Base-by-base conservation (phyloP, 1,140 invertebrate species). In the Subanguina moxae region DNA sequence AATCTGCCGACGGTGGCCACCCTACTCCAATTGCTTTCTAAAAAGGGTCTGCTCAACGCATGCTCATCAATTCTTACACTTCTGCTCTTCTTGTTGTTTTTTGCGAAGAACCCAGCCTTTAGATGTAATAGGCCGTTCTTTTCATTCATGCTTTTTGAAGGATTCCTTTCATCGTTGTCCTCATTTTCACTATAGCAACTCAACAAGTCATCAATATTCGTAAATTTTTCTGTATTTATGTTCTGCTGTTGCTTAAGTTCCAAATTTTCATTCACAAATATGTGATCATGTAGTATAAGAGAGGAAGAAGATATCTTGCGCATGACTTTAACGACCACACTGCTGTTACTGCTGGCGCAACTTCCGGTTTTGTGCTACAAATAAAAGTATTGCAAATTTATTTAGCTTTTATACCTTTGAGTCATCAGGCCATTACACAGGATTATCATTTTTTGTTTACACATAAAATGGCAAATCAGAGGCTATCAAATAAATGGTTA, bases 11-110 rank as follows among this genome's bases (percentile, higher is more conserved):
- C 58, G 19, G 32, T 30, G n/a, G 21, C 70, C 17, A 71, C 57
- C 23, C 70, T 42, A n/a, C 17, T 64, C 70, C 70, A 71, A 38
- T 71, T 71, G 0, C 17, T 56, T 45, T 57, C 70, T 30, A 71
- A 38, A 56, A 71, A 71, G 17, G 30, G 70, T n/a, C 21, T 38
- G 17, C 45, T 46, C 15, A 65, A 19, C 5, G 42, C 3, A 23
- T 46, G 67, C 27, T 43, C 30, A 32, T 38, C 68, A 15, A 42
- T 21, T 23, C 28, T 27, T 64, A 1, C 62, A 42, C 61, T 21
- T 15, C 48, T 52, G n/a, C 23, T 19, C 17, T 52, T 19, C 23
- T 52, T 52, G 48, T 1, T 52, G 15, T 25, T 52, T 52, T 52
- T 52, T 7, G 32, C 48, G 48, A 5, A 52, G n/a, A 7, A 19